Conservation (phyloP, 2,113 vertebrate genomes). For the Forbesichthys agassizii region DNA sequence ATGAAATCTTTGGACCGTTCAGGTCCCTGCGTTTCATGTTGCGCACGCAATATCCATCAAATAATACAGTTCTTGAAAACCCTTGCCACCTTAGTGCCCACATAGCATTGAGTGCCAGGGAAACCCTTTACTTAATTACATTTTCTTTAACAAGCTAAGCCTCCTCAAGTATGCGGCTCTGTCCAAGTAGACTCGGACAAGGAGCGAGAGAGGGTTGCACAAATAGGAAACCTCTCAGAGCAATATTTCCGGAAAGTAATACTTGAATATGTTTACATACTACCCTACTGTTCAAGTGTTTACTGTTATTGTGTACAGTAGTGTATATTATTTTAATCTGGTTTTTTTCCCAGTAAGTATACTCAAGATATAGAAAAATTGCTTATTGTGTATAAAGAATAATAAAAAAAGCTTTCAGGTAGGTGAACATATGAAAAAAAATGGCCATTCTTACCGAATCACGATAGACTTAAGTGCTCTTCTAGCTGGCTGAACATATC, state of each 20-base stretch:
- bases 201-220: neutral
- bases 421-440: slow-evolving; percentile 27
- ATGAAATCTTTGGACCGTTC: slow-evolving; percentile 21
- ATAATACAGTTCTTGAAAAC: slow-evolving; percentile 30
- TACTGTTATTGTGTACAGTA: too few species aligned
- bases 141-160: slow-evolving; percentile 44
- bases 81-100: slow-evolving; percentile 24
- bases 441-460: slow-evolving; percentile 25
- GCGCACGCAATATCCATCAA: slow-evolving; percentile 20
- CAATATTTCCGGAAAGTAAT: neutral
- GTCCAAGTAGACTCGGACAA: slow-evolving; percentile 41
- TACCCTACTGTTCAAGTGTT: too few species aligned
- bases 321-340: too few species aligned
- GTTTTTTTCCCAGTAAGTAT: too few species aligned
- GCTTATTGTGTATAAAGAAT: neutral
- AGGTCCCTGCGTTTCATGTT: slow-evolving; percentile 18
- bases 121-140: slow-evolving; percentile 50
- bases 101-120: slow-evolving; percentile 36
- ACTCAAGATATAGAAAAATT: too few species aligned
- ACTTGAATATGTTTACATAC: neutral
- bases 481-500: slow-evolving; percentile 33
- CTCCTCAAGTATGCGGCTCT: slow-evolving; percentile 19
- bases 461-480: slow-evolving; percentile 30
- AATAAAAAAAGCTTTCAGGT: slow-evolving; percentile 18
- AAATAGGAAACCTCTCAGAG: neutral